Evolutionary conservation across 2,888 invertebrate species (phyloP), one percentile per base, ranked within the genome.

Genomic region (Myopa testacea): DNA sequence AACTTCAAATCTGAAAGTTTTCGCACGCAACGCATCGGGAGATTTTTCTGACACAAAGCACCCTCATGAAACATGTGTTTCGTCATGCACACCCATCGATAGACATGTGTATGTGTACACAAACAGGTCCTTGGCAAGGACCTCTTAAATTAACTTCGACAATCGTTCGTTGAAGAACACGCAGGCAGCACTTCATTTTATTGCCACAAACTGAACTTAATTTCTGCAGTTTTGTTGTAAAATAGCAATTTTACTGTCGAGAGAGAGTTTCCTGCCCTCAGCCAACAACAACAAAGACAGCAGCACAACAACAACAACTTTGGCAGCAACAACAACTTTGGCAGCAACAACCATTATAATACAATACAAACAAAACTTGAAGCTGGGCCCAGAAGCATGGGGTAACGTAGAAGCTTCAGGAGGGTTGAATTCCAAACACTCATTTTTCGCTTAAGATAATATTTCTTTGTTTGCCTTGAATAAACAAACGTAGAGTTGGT

Each of bases 121-220:
- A 10, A 45, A 10, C 4, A 45, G 60, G 63, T 71, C 16, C 81
- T 81, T 79, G 37, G 79, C 81, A 85, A 87, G 86, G 86, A 85
- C 86, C 86, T 86, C 87, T 87, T 85, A 86, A 87, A 87, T 87
- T 87, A 87, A 87, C 87, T 87, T 88, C 87, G 85, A 87, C 85
- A 86, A 85, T 86, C 86, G 86, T 87, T 87, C 85, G 86, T 87
- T 87, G 87, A 88, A 83, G 83, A 85, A 86, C 86, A 86, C 86
- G 86, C 86, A 87, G 86, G 3, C 86, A 87, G 86, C 88, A 87
- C 87, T 88, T 88, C 87, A 86, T 86, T 87, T 88, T 86, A 87
- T 87, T 85, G 85, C 78, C 72, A 68, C 75, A 85, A 85, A 85
- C 83, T 82, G 81, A 80, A 80, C 80, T 80, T 80, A 78, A 80